Evolutionary conservation across 2,888 invertebrate genomes (phyloP), one percentile per base, ranked within the genome.

Genomic region (Fragum whitleyi): DNA sequence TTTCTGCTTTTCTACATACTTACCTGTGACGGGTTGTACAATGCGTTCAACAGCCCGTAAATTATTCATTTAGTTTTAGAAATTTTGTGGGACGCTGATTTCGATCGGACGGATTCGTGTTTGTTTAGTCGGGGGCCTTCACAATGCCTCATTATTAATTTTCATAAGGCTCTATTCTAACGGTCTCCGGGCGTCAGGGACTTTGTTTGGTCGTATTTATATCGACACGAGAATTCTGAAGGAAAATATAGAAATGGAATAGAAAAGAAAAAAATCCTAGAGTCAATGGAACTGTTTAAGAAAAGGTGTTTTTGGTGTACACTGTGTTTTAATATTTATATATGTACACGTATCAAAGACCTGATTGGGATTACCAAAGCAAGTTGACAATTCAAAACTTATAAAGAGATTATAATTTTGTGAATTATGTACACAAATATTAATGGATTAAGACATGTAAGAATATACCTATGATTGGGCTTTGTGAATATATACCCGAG

Each of bases 21-120:
- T 65, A 65, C 65, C 65, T 65, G 39, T 9, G 47, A 47, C 47
- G 47, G 32, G 62, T 23, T 9, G 65, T 26, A 36, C 39, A 26
- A 42, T 23, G 26, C 36, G 42, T 26, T 39, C 21, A 65, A 19
- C 42, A 21, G 19, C 65, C 42, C 21, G 65, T 65, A 65, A 65
- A 65, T 65, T 65, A 65, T 65, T 65, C 65, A 65, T 65, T 42
- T 42, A 65, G 65, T 65, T 42, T 42, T 42, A 42, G 42, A 65
- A 65, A 65, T 57, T 57, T 47, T 32, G 21, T 42, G 65, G 28
- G 65, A 42, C 65, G 65, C 19, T 21, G 42, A 19, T 61, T 65
- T 65, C 65, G 65, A 65, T 65, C 65, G 65, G 65, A 42, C 65
- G 21, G 19, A 11, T 36, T 65, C 21, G 14, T 61, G 36, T 65